phyloP scores from a whole-genome alignment of 1,140 invertebrate species.

The Pantala flavescens region DNA sequence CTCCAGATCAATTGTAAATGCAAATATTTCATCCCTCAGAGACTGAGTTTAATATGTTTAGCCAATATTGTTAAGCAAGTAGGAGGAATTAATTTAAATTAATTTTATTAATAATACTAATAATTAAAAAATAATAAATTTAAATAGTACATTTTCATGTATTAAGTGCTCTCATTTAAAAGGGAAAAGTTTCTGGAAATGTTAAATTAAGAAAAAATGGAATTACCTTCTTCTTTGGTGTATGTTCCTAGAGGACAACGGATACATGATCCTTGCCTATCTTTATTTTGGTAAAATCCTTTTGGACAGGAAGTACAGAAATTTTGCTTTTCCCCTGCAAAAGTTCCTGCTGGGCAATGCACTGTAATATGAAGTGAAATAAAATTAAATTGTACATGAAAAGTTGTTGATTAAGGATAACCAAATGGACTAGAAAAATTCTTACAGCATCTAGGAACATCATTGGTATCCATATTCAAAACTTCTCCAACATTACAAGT shows the following conservation, averaged over 20 bases:
- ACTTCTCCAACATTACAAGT: slow-evolving; percentile 89
- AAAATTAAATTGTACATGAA: slow-evolving; percentile 3
- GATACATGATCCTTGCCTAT: slow-evolving; percentile 74
- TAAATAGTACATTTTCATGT: no score
- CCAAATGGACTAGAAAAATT: not conserved
- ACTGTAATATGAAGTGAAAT: slow-evolving; percentile 44
- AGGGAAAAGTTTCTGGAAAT: not conserved
- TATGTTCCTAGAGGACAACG: slow-evolving; percentile 86
- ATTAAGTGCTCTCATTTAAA: no score
- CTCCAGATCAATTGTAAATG: slow-evolving; percentile 16
- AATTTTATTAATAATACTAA: no score
- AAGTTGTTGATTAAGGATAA: not conserved
- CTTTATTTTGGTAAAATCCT: slow-evolving; percentile 87
- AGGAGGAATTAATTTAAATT: no score
- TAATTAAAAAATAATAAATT: no score
- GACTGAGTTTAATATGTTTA: no score
- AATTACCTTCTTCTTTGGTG: slow-evolving; percentile 72
- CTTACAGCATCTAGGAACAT: slow-evolving; percentile 85
- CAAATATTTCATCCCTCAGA: not conserved
- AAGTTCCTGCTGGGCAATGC: slow-evolving; percentile 91
- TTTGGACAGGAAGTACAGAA: slow-evolving; percentile 77
- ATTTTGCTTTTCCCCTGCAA: slow-evolving; percentile 75
- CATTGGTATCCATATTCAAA: slow-evolving; percentile 78
- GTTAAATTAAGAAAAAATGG: not conserved
- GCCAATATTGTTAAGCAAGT: no score